Evolutionary conservation across 2,797 vertebrate genomes (phyloP).

Genomic region (Pelochelys cantorii): DNA sequence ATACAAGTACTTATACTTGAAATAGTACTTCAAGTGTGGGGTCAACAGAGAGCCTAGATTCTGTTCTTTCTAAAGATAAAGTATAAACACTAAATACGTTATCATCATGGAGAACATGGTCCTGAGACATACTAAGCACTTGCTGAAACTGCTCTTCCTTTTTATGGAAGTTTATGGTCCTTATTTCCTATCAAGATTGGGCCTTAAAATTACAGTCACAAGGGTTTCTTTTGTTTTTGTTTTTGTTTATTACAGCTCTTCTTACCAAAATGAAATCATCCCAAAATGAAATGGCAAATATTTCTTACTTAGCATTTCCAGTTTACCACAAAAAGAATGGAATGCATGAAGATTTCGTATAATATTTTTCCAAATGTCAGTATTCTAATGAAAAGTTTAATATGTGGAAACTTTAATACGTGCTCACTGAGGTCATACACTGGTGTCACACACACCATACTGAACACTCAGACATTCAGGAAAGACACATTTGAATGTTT

Average conservation of each 20-base stretch:
- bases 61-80: constrained; percentile 42
- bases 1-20: background rate
- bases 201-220: background rate
- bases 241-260: constrained; percentile 38
- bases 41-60: background rate
- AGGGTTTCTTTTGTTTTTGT: constrained; percentile 25
- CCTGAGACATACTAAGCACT: background rate
- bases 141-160: background rate
- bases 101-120: background rate
- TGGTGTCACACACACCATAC: background rate
- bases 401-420: background rate
- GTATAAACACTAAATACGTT: background rate
- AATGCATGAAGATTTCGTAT: background rate
- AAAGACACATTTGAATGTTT: background rate
- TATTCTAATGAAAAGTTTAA: background rate
- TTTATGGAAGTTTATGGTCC: too few relatives aligned
- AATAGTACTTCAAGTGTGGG: background rate
- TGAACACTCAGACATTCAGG: background rate
- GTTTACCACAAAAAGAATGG: background rate
- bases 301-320: background rate
- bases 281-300: background rate
- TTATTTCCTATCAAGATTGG: background rate
- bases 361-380: background rate
- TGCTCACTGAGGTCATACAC: too few relatives aligned
- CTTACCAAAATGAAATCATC: background rate